Conservation (phyloP, 2,797 vertebrate genomes). For the Phrynocephalus guinanensis region DNA sequence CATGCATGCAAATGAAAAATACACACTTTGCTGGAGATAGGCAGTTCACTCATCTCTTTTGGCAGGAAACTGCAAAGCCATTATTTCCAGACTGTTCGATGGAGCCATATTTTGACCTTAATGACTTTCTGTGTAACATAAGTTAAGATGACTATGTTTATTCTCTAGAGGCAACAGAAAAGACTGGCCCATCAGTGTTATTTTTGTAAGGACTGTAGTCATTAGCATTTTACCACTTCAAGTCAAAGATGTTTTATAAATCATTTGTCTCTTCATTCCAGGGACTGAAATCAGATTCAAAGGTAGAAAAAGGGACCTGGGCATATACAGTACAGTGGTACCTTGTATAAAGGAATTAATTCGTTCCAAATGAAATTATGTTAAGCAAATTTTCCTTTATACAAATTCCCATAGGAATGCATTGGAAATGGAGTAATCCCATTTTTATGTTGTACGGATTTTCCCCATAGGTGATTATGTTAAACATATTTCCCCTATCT, state of each 20-base stretch:
- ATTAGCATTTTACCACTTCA: background rate
- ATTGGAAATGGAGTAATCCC: no score
- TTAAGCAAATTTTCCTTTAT: no score
- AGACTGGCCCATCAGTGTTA: background rate
- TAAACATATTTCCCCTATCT: no score
- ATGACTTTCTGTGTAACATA: background rate
- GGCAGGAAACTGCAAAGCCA: background rate
- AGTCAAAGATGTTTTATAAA: background rate
- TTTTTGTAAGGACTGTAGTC: background rate
- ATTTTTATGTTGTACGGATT: no score
- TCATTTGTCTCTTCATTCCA: background rate
- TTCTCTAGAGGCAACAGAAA: background rate
- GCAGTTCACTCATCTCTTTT: background rate
- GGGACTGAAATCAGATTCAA: background rate
- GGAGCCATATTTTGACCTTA: background rate
- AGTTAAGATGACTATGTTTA: background rate
- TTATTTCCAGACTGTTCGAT: background rate
- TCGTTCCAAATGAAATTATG: no score
- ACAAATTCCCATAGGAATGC: no score
- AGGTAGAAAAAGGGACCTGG: background rate
- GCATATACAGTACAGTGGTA: background rate
- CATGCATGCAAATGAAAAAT: background rate
- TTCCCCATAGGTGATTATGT: no score
- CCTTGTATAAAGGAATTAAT: no score
- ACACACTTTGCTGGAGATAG: background rate